Conservation (phyloP, 2,888 invertebrate genomes). For the Corythucha ciliata region DNA sequence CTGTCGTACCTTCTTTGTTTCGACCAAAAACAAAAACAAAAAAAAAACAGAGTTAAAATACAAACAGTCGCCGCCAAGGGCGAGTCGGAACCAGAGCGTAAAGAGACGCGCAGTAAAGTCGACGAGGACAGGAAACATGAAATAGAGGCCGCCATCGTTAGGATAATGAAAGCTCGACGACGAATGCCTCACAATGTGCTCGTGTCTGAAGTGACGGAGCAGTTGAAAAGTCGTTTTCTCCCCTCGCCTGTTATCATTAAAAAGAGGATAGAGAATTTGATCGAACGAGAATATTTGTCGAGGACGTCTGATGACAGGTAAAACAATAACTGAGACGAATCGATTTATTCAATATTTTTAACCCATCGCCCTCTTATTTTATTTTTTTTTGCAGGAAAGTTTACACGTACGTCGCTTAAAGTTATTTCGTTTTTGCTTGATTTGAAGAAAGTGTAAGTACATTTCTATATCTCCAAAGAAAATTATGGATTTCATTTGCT, state of each 20-base stretch:
- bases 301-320: conserved; percentile 89
- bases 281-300: conserved; percentile 97
- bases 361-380: conserved; percentile 11
- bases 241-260: conserved; percentile 98
- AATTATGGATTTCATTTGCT: no score
- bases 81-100: conserved; percentile 97
- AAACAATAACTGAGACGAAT: conserved; percentile 4
- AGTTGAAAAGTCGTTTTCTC: conserved; percentile 91
- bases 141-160: conserved; percentile 97
- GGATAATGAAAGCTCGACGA: conserved; percentile 98
- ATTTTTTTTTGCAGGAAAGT: conserved; percentile 57
- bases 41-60: conserved; percentile 78
- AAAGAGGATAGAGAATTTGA: conserved; percentile 97
- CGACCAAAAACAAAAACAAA: no score
- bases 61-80: conserved; percentile 91
- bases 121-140: conserved; percentile 99
- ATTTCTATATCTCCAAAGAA: no score
- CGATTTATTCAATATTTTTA: conserved; percentile 5
- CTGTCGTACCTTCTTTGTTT: neutral
- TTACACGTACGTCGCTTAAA: conserved; percentile 89
- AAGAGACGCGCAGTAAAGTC: conserved; percentile 94
- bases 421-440: conserved; percentile 1
- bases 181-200: conserved; percentile 90
- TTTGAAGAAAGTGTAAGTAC: conserved; percentile 15
- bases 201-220: conserved; percentile 95